Conservation (phyloP, 2,888 invertebrate species). For the Drosophila leonis region DNA sequence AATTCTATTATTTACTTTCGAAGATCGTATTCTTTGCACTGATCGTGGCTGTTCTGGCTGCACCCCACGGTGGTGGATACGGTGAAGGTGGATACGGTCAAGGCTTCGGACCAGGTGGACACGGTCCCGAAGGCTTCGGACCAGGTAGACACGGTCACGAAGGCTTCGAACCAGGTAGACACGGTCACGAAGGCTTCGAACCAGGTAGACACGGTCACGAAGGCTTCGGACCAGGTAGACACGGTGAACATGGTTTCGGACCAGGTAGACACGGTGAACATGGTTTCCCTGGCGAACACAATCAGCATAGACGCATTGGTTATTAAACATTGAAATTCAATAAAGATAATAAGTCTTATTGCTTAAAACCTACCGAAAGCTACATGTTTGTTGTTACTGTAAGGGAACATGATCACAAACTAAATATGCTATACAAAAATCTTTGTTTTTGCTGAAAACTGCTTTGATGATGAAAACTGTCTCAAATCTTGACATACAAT, state of each 20-base stretch:
- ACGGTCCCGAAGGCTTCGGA: slow-evolving; percentile 25
- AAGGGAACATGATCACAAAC: no score
- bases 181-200: slow-evolving; percentile 40
- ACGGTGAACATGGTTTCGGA: slow-evolving; percentile 17
- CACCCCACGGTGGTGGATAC: slow-evolving; percentile 13
- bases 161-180: slow-evolving; percentile 28
- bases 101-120: slow-evolving; percentile 31
- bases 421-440: no score
- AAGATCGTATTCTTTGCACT: slow-evolving; percentile 67
- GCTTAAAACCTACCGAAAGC: no score
- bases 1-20: not conserved
- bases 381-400: no score
- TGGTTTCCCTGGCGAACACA: not conserved
- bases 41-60: slow-evolving; percentile 63
- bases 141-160: slow-evolving; percentile 28
- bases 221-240: slow-evolving; percentile 34
- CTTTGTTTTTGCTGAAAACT: no score
- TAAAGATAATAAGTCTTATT: no score
- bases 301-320: no score
- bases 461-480: no score
- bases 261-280: slow-evolving; percentile 31
- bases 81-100: slow-evolving; percentile 25
- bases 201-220: slow-evolving; percentile 48
- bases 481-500: no score
- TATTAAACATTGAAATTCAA: no score